Percentiles rank a stretch among this genome's conserved stretches.
These are phyloP conservation scores for Diabrotica balteata DNA, from an alignment of 2,888 invertebrate species.

Conservation along the genomic window DNA sequence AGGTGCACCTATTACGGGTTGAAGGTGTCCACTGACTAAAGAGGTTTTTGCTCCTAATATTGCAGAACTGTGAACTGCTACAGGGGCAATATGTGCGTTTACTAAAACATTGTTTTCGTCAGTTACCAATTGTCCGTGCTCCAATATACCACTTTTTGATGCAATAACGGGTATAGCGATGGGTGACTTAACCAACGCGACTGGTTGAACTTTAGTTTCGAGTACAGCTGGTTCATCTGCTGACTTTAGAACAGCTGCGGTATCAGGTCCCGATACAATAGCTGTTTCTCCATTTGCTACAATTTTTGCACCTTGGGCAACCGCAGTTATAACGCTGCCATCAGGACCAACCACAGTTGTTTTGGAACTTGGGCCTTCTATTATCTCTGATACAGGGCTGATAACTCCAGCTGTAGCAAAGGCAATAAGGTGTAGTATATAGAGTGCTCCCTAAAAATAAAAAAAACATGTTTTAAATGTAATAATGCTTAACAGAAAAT, in stretches of 20 bases:
- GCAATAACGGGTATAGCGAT: background rate
- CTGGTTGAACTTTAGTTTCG: background rate
- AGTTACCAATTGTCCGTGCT: slow-evolving; percentile 35
- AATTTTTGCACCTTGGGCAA: slow-evolving; percentile 20
- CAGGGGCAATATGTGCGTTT: background rate
- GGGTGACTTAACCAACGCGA: background rate
- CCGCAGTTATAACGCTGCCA: slow-evolving; percentile 48
- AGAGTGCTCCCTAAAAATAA: slow-evolving; percentile 22
- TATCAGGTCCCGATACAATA: slow-evolving; percentile 13
- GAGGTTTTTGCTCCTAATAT: background rate
- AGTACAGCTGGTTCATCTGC: slow-evolving; percentile 3
- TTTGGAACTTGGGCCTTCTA: slow-evolving; percentile 50
- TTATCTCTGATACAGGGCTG: slow-evolving; percentile 31
- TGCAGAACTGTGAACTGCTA: background rate
- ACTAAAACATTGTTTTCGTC: slow-evolving; percentile 29
- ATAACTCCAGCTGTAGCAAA: slow-evolving; percentile 33
- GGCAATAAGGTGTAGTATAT: slow-evolving; percentile 31
- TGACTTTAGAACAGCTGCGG: slow-evolving; percentile 8
- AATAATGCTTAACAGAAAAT: too few relatives aligned
- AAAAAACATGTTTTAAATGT: background rate
- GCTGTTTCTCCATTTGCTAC: slow-evolving; percentile 10
- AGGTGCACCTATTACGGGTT: slow-evolving; percentile 9
- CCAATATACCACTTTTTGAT: background rate
- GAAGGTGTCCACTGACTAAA: background rate
- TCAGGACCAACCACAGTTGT: slow-evolving; percentile 50